Evolutionary conservation across 2,888 invertebrate genomes (phyloP), one percentile per base, ranked within the genome.

Genomic region (Tenthredo mesomela): DNA sequence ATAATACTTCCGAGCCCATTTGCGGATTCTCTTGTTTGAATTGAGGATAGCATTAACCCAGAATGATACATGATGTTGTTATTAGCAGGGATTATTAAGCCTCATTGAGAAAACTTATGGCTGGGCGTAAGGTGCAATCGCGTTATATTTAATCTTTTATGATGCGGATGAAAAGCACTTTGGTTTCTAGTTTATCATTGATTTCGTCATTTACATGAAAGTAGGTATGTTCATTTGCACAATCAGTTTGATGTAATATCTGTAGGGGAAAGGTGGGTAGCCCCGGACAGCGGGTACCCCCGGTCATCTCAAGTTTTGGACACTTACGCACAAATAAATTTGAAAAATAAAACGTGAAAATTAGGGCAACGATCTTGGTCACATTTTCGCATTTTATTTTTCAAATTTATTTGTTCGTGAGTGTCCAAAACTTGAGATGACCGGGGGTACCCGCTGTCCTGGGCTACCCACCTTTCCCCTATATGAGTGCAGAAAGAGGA

Each of bases 11-110:
- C 67, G 33, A 67, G 67, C 40, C 71, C 40, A 71, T 71, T 71
- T 71, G 40, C 37, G 40, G 71, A 71, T 71, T 71, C 71, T 43
- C n/a, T 71, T 71, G 71, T 71, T 67, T 67, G 33, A 71, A 71
- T 43, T 71, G 40, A 37, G 43, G 43, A 71, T 21, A 43, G 71
- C 43, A 71, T 71, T 71, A 43, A 43, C 40, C 25, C 43, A n/a
- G 40, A 71, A 40, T 71, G 37, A 40, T 71, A 71, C 71, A 71
- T 6, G 71, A 43, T 43, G 43, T 71, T 15, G 67, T 67, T 67
- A 71, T 71, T 29, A 71, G 71, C 40, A 43, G 71, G 2, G 43
- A 71, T 43, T 21, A 71, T 71, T 67, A 6, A 67, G 18, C 67
- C 67, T 33, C 67, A 71, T 47, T 47, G 47, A 43, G 40, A 12